Percentiles rank a stretch among this genome's conserved stretches.
Conservation (phyloP, 30 jellyfish, hydroid and myxozoan species). For the Morbakka virulenta region DNA sequence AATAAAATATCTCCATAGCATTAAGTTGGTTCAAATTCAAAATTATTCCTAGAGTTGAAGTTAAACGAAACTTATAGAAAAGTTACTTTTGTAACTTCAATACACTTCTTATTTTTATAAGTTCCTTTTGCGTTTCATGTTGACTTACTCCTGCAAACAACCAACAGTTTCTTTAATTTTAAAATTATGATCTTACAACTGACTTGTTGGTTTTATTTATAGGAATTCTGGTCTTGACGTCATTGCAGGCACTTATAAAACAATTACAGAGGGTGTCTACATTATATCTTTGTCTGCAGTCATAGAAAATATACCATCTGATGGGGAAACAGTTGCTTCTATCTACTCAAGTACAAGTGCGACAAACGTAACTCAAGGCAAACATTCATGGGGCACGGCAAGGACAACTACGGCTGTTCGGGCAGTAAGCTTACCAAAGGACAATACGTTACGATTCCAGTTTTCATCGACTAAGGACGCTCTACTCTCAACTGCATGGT, state of each 20-base stretch:
- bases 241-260: background rate
- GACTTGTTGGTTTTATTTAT: too few relatives aligned
- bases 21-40: too few relatives aligned
- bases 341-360: background rate
- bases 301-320: background rate
- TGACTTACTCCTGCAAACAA: too few relatives aligned
- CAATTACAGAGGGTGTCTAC: background rate
- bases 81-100: too few relatives aligned
- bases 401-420: background rate
- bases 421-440: background rate
- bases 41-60: too few relatives aligned
- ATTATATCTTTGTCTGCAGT: background rate
- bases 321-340: background rate
- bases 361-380: background rate
- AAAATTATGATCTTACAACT: too few relatives aligned
- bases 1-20: too few relatives aligned
- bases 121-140: too few relatives aligned
- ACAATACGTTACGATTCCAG: background rate
- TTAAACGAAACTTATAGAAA: too few relatives aligned
- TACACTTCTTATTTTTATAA: too few relatives aligned
- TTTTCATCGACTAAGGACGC: background rate
- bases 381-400: background rate
- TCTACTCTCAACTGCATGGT: background rate
- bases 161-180: too few relatives aligned
- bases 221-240: background rate